Base-by-base conservation (phyloP, 2,888 invertebrate genomes). In the Mythimna impura region DNA sequence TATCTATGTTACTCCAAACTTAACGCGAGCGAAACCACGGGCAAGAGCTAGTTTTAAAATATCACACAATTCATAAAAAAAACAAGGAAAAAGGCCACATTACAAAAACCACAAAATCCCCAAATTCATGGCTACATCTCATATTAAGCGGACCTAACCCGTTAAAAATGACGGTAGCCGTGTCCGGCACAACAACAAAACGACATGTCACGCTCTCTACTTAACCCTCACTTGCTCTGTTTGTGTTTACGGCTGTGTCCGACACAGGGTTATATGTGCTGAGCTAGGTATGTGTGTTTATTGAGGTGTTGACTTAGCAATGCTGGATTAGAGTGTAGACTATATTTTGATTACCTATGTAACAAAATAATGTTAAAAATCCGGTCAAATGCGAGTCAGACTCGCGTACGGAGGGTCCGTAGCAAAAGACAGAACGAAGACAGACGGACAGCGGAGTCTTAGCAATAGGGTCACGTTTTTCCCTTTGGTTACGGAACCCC, bases 141-240 rank as follows among this genome's bases (percentile, higher is more conserved):
- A 71, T 75, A 88, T 88, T 25, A 71, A 83, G 68, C 58, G 52
- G 64, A 66, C 80, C 78, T 80, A 71, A 81, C 81, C 79, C 82
- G 73, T 80, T 83, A 83, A 86, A 86, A 86, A 85, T 86, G 82
- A 87, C 81, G 80, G 73, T 75, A 68, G 70, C 64, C 40, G 66
- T 76, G 75, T 80, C 80, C 72, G 83, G 80, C 81, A 76, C 72
- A 77, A 82, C 82, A 80, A 81, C 86, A 87, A 90, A 90, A 89
- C 85, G 86, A 84, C 86, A 79, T 83, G 89, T 87, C 87, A 89
- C 80, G 84, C 79, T 82, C 74, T 72, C 70, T 83, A 84, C 84
- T 87, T 89, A 84, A 86, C 89, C 86, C 86, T 83, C 76, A 78
- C 80, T 85, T 86, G 86, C 84, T 84, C 82, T 87, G 76, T 84